Percentiles rank a stretch among this genome's conserved stretches.
These are phyloP conservation scores for Dysidea cf. avara DNA, from an alignment of 37 sponge, comb jelly and placozoan genomes.

Conservation along the genomic window DNA sequence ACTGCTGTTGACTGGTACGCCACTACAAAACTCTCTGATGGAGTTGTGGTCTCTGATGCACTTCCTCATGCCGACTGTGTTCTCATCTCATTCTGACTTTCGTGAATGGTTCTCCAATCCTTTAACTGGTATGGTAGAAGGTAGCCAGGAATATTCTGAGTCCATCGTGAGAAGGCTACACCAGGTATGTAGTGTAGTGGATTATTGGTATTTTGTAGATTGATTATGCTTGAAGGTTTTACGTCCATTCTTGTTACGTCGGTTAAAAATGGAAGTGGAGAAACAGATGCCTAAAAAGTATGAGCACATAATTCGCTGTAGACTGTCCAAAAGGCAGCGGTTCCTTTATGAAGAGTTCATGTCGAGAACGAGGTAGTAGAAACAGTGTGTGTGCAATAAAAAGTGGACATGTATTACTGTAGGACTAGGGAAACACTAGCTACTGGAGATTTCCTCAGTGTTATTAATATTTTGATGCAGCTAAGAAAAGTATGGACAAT, in stretches of 20 bases:
- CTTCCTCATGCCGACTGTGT: conserved; percentile 98
- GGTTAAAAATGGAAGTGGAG: conserved; percentile 96
- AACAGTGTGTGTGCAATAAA: neutral
- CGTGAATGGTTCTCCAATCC: conserved; percentile 99
- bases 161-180: conserved; percentile 91
- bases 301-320: conserved; percentile 88
- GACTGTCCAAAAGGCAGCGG: conserved; percentile 93
- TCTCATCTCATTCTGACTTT: conserved; percentile 95
- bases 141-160: conserved; percentile 96
- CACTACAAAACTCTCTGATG: conserved; percentile 98
- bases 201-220: neutral
- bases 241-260: conserved; percentile 93
- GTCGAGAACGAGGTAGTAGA: conserved; percentile 78
- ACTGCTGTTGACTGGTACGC: conserved; percentile 97
- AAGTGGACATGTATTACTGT: neutral
- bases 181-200: conserved; percentile 54
- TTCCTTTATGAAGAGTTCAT: conserved; percentile 98
- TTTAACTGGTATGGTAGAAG: conserved; percentile 98
- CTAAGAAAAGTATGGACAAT: conserved; percentile 82
- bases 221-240: conserved; percentile 59
- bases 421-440: conserved; percentile 86
- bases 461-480: conserved; percentile 99
- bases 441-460: conserved; percentile 90
- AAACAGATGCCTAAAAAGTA: conserved; percentile 97
- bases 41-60: conserved; percentile 99